Base-by-base conservation (phyloP, 2,797 vertebrate genomes). In the Sebastolobus altivelis region DNA sequence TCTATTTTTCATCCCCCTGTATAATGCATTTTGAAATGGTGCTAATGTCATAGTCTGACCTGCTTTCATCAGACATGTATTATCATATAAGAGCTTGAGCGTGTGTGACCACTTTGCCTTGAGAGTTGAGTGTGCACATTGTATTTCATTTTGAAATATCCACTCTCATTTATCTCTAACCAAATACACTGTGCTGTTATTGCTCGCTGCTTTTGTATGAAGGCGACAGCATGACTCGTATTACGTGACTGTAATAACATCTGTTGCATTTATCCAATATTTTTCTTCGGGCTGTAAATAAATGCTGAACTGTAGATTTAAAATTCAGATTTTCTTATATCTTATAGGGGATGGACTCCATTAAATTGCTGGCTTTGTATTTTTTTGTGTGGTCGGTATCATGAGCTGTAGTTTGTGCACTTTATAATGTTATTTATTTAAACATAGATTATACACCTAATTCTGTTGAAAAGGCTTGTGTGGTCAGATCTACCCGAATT, bases 401-500 rank as follows among this genome's bases (percentile, higher is more conserved):
- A 83, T 86, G 83, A 87, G 74, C 74, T 85, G 69, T 90, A 85
- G 91, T 83, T 86, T 87, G 84, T 89, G 95, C 93, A 91, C 94
- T 96, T 96, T 95, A 95, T 90, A 81, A 76, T 77, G 33, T 87
- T 91, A 90, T 93, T 91, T 88, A 91, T 92, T 89, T 73, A 73
- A 88, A 86, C 59, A 62, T 65, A 74, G 56, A 78, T 65, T 70
- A 82, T 67, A 83, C 52, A 75, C 66, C 60, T 80, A 82, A 81
- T 80, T 77, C 49, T 68, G 77, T 63, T 79, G 69, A 70, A 82
- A 69, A 80, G 56, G 46, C 80, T 84, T 84, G 58, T 85, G 72
- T 77, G 61, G 37, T 70, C 22, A 22, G 29, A 61, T 59, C 18
- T 52, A 20, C 6, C 70, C 63, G 12, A 35, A 37, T 82, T 77